Base-by-base conservation (phyloP, 2,888 invertebrate genomes). In the Gymnocheta viridis region DNA sequence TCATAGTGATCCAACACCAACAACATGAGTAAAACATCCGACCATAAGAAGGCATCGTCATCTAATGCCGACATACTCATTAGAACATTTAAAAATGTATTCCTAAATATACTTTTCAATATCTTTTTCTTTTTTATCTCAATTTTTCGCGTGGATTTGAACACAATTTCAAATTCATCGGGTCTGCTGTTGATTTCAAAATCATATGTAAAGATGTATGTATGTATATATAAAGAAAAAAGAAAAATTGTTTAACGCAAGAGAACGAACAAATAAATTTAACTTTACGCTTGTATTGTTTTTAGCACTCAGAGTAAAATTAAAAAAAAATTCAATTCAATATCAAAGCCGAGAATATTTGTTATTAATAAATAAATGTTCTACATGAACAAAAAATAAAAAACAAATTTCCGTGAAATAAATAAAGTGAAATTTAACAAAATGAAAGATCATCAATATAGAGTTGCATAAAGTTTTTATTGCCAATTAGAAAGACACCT, bases 41-140 rank as follows among this genome's bases (percentile, higher is more conserved):
- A 80, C 80, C 72, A 80, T 60, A 83, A 66, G 72, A 73, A 80
- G 76, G 66, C 78, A 77, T 72, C 64, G 49, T 54, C 78, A 69
- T 54, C 78, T 80, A 72, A 77, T 80, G 70, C 66, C 80, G 80
- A 83, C 76, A 83, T 56, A 51, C 66, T 60, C 66, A 66, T 80
- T 83, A 83, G 66, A 80, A 72, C 29, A 72, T 76, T 76, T 79
- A 32, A 70, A 83, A 76, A 80, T 66, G 24, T 56, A 35, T 72
- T 72, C 9, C 44, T 56, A n/a, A n/a, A n/a, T n/a, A 27, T 72
- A 56, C 38, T 60, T 67, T 78, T 56, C 22, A 74, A 58, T 83
- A 73, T 56, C 32, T 35, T 47, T 51, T 54, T 69, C 19, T 58
- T 38, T 70, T 67, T 54, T 41, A 56, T 56, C 17, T 60, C 66